These are phyloP conservation scores for Sylvilagus bachmani DNA, from an alignment of 2,113 vertebrate genomes.

Conservation along the genomic window DNA sequence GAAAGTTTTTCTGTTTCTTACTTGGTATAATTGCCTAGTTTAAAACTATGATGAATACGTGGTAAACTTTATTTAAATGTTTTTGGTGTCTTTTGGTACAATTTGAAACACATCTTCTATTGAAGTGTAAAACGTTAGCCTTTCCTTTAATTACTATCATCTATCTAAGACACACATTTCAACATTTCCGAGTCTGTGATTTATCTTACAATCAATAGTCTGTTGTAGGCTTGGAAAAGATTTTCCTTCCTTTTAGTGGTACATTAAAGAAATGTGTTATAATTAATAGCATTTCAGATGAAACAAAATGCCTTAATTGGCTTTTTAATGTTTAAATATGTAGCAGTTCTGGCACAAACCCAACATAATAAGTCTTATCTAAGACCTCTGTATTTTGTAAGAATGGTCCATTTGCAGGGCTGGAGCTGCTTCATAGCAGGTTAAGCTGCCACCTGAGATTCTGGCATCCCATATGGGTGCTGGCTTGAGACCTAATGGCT, in stretches of 20 bases:
- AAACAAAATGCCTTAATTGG: not conserved
- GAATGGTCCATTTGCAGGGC: not conserved
- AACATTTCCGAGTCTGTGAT: not conserved
- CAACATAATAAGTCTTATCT: not conserved
- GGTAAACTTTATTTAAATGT: not conserved
- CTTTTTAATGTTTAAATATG: conserved; percentile 19
- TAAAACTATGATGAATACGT: not conserved
- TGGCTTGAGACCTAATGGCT: no score
- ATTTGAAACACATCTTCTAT: not conserved
- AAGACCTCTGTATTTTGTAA: not conserved
- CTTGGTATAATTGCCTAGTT: not conserved
- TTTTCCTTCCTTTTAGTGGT: not conserved
- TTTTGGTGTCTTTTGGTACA: not conserved
- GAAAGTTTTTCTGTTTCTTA: not conserved
- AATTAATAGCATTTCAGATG: not conserved
- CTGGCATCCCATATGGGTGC: no score
- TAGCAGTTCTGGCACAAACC: not conserved
- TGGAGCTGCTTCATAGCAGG: no score
- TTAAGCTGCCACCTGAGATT: no score
- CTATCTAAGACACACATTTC: not conserved
- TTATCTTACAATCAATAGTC: not conserved
- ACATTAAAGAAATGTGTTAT: not conserved
- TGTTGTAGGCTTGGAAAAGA: not conserved
- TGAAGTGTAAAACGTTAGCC: not conserved
- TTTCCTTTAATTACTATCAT: not conserved